Evolutionary conservation across 2,888 invertebrate species (phyloP).

Genomic region (Cremastinae sp.): DNA sequence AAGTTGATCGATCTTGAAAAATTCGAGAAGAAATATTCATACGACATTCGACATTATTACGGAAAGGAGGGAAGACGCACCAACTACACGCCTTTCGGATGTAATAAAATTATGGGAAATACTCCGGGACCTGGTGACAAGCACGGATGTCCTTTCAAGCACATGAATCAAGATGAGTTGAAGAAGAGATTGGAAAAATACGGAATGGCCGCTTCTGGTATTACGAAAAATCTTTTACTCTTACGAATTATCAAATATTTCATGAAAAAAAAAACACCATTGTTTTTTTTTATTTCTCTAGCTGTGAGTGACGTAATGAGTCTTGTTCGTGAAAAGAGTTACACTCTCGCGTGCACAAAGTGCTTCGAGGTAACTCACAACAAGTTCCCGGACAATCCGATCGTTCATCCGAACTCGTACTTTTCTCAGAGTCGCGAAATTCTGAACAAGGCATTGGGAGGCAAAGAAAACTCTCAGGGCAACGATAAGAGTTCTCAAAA

Average conservation of each 20-base stretch:
- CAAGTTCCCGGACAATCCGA: constrained; percentile 84
- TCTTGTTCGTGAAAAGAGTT: constrained; percentile 89
- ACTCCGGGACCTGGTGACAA: constrained; percentile 89
- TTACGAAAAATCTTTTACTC: too few relatives aligned
- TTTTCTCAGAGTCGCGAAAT: constrained; percentile 90
- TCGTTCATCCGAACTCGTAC: constrained; percentile 96
- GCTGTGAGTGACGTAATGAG: constrained; percentile 88
- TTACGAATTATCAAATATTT: too few relatives aligned
- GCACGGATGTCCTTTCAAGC: constrained; percentile 97
- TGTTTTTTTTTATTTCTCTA: constrained; percentile 68
- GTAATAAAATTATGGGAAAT: constrained; percentile 92
- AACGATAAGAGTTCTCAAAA: constrained; percentile 48
- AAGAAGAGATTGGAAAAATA: constrained; percentile 87
- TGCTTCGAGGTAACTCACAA: constrained; percentile 90
- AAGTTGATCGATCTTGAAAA: constrained; percentile 90
- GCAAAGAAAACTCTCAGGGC: constrained; percentile 10
- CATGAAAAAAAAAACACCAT: not conserved
- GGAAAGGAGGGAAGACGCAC: constrained; percentile 96
- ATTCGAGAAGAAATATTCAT: constrained; percentile 98
- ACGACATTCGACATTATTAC: constrained; percentile 95
- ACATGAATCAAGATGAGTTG: constrained; percentile 87
- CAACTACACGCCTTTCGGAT: constrained; percentile 95
- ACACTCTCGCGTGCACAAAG: constrained; percentile 93
- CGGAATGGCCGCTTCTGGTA: constrained; percentile 85
- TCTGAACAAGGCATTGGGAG: constrained; percentile 62